These are phyloP conservation scores for Zootoca vivipara DNA, from an alignment of 2,113 vertebrate species.

Conservation along the genomic window DNA sequence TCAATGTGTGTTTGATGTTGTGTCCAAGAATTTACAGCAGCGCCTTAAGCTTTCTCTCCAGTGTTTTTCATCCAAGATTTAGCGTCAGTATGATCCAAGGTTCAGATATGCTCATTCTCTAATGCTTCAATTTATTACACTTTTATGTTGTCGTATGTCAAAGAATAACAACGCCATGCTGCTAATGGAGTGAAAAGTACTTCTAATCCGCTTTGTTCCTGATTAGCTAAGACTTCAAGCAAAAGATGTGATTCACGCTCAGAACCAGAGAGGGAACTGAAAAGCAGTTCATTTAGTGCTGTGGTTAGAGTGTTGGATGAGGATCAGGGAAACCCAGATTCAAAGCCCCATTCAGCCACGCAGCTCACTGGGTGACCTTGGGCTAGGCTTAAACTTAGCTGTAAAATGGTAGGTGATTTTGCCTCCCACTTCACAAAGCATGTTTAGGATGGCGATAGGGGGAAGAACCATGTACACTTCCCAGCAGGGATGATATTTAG, in stretches of 20 bases:
- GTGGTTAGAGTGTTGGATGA: background rate
- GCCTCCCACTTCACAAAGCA: background rate
- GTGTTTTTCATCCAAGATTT: constrained; percentile 34
- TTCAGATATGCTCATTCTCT: background rate
- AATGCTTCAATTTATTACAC: constrained; percentile 38
- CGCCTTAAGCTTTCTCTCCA: constrained; percentile 50
- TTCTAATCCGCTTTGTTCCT: constrained; percentile 28
- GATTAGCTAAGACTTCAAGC: constrained; percentile 21
- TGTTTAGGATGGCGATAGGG: too few relatives aligned
- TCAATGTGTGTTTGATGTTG: constrained; percentile 46
- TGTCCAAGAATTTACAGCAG: constrained; percentile 38
- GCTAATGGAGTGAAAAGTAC: constrained; percentile 27
- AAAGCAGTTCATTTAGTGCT: background rate
- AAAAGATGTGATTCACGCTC: background rate
- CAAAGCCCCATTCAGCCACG: background rate
- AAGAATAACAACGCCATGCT: constrained; percentile 41
- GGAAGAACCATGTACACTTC: too few relatives aligned
- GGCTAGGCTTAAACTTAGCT: background rate
- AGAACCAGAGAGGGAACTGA: background rate
- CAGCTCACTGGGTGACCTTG: background rate
- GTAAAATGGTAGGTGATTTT: background rate
- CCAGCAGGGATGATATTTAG: too few relatives aligned
- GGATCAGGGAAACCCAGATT: background rate
- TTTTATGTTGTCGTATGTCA: constrained; percentile 22
- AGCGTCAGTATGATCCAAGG: constrained; percentile 31